These are phyloP conservation scores for Bradypus variegatus DNA, from an alignment of 2,797 vertebrate species.

Conservation along the genomic window DNA sequence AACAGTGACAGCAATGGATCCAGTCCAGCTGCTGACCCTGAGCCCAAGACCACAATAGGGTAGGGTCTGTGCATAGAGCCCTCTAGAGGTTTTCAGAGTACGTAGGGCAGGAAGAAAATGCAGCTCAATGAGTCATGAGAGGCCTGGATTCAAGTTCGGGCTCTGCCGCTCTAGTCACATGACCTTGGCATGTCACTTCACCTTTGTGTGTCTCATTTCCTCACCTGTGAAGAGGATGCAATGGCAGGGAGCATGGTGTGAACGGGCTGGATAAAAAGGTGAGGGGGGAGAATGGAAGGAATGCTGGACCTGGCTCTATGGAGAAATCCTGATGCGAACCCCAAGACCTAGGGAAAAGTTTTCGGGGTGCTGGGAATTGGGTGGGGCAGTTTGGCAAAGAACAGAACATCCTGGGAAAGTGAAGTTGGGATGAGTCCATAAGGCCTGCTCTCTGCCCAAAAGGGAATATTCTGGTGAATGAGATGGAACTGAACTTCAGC, in stretches of 20 bases:
- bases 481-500: background rate
- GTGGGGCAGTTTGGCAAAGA: background rate
- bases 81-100: background rate
- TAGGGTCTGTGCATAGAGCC: background rate
- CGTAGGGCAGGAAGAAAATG: background rate
- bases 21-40: fast-evolving
- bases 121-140: background rate
- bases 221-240: background rate
- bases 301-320: background rate
- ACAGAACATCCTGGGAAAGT: background rate
- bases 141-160: background rate
- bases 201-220: background rate
- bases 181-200: background rate
- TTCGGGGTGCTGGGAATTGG: background rate
- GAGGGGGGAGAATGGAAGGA: background rate
- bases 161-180: background rate
- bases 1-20: background rate
- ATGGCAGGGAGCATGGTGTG: background rate
- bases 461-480: background rate
- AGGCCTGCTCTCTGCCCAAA: conserved; percentile 5
- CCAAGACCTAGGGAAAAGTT: background rate
- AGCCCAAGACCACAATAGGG: background rate
- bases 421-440: background rate
- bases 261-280: background rate
- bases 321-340: background rate